Conservation (phyloP, 2,797 vertebrate genomes). For the Propithecus perrieri region DNA sequence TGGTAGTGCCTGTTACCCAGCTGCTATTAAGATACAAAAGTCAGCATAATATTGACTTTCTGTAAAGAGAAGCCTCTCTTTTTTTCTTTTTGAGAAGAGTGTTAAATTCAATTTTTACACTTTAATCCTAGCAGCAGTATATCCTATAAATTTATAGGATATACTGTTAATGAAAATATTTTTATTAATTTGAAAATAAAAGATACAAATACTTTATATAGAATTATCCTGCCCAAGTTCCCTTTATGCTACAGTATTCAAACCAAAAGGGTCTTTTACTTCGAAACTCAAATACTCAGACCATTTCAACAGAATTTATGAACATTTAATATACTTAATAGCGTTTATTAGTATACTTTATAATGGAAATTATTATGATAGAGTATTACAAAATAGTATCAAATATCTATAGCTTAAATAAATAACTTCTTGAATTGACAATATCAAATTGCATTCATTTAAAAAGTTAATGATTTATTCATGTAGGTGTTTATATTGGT, state of each 20-base stretch:
- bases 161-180: constrained; percentile 48
- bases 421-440: background rate
- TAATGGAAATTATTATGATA: background rate
- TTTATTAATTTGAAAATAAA: constrained; percentile 58
- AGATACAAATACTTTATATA: constrained; percentile 52
- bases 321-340: background rate
- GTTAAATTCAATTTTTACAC: constrained; percentile 46
- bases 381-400: background rate
- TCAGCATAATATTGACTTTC: background rate
- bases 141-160: constrained; percentile 29
- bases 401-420: background rate
- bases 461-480: background rate
- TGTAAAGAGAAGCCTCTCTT: background rate
- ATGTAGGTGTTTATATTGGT: background rate
- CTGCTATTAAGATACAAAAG: constrained; percentile 1
- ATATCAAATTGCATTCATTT: background rate
- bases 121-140: constrained; percentile 27
- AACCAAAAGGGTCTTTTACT: constrained; percentile 15
- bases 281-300: constrained; percentile 66
- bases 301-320: constrained; percentile 54
- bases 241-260: constrained; percentile 47
- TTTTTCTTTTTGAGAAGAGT: background rate
- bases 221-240: background rate
- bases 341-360: background rate
- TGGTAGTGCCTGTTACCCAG: constrained; percentile 20